Evolutionary conservation across 1,140 invertebrate genomes (phyloP).

Genomic region (Drosophila busckii): DNA sequence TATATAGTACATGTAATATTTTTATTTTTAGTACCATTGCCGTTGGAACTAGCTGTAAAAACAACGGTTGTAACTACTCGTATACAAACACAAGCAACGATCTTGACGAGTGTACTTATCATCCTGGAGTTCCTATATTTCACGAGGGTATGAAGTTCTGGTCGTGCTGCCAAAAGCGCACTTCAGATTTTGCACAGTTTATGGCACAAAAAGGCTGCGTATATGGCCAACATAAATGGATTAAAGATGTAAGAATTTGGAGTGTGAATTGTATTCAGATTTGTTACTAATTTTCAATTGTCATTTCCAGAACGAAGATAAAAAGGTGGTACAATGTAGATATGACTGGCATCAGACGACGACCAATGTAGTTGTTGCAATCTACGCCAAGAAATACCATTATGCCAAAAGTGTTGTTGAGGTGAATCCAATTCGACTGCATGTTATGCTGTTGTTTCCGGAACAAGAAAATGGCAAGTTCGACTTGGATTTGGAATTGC

Average conservation of each 20-base stretch:
- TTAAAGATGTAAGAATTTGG: slow-evolving; percentile 83
- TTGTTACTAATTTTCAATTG: not conserved
- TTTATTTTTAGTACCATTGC: slow-evolving; percentile 74
- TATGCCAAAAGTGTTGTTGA: slow-evolving; percentile 87
- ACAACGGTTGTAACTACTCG: slow-evolving; percentile 88
- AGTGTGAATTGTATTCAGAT: slow-evolving; percentile 9
- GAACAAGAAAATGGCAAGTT: slow-evolving; percentile 87
- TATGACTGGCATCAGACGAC: slow-evolving; percentile 97
- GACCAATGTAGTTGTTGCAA: slow-evolving; percentile 88
- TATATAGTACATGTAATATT: not conserved
- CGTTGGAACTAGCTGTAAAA: slow-evolving; percentile 93
- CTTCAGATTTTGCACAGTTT: slow-evolving; percentile 95
- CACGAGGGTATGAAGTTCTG: slow-evolving; percentile 99
- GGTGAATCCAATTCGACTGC: slow-evolving; percentile 91
- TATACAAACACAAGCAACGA: slow-evolving; percentile 87
- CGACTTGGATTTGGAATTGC: slow-evolving; percentile 89
- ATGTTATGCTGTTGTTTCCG: slow-evolving; percentile 88
- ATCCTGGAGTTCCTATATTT: slow-evolving; percentile 95
- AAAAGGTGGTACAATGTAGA: slow-evolving; percentile 85
- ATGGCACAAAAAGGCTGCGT: slow-evolving; percentile 93
- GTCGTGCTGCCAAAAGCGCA: slow-evolving; percentile 96
- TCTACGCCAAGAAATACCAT: slow-evolving; percentile 95
- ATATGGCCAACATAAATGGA: slow-evolving; percentile 92
- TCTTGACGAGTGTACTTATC: slow-evolving; percentile 86
- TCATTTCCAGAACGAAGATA: slow-evolving; percentile 52